These are phyloP conservation scores for Tigriopus californicus DNA, from an alignment of 2,888 invertebrate genomes.

Conservation along the genomic window DNA sequence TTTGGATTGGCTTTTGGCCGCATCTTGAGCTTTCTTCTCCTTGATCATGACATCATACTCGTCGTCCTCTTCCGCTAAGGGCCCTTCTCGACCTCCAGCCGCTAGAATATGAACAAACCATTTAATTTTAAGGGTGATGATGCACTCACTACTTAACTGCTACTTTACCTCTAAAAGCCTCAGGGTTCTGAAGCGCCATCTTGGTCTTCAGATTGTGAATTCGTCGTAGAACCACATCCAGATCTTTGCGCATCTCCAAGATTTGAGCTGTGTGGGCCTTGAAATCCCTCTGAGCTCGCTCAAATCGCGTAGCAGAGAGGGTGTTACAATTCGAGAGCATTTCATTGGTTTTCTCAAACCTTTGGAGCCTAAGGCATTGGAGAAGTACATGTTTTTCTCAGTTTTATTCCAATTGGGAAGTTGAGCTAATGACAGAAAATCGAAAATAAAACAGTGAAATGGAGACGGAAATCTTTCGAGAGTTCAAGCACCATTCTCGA, in stretches of 20 bases:
- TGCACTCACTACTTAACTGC: background rate
- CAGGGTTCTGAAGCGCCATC: constrained; percentile 33
- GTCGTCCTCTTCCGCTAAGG: constrained; percentile 13
- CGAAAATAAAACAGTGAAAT: no score
- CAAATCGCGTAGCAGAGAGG: constrained; percentile 66
- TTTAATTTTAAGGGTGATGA: no score
- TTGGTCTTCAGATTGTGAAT: constrained; percentile 65
- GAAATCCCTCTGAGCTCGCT: constrained; percentile 68
- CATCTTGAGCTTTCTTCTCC: background rate
- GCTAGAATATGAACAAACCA: background rate
- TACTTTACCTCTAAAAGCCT: constrained; percentile 23
- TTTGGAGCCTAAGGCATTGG: constrained; percentile 48
- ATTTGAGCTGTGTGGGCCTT: constrained; percentile 71
- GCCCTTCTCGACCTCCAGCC: background rate
- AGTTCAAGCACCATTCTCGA: no score
- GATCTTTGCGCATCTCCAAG: constrained; percentile 76
- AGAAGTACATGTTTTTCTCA: no score
- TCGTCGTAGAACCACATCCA: constrained; percentile 82
- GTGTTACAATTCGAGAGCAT: constrained; percentile 94
- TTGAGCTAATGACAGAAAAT: no score
- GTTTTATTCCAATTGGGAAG: no score
- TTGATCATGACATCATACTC: constrained; percentile 12
- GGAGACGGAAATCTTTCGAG: no score
- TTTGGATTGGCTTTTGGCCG: background rate
- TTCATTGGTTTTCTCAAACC: constrained; percentile 97